Conservation (phyloP, 2,797 vertebrate species). For the Kryptolebias ocellatus region DNA sequence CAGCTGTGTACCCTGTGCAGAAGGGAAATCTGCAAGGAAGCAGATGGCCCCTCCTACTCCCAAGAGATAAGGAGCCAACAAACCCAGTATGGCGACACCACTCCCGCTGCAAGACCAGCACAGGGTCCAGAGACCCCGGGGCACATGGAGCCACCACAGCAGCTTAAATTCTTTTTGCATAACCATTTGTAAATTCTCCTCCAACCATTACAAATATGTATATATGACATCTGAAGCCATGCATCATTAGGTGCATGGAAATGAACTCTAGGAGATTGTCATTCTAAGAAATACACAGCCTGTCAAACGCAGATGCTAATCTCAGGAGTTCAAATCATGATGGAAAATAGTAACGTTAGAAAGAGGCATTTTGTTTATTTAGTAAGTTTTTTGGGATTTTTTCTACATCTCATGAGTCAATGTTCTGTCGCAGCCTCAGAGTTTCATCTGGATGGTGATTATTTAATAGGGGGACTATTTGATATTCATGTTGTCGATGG, state of each 20-base stretch:
- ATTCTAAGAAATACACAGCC: slow-evolving; percentile 6
- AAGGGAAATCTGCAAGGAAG: too few relatives aligned
- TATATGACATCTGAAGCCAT: neutral
- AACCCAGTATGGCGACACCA: too few relatives aligned
- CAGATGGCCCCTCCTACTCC: too few relatives aligned
- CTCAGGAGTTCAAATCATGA: neutral
- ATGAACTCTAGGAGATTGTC: slow-evolving; percentile 10
- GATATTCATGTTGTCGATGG: slow-evolving; percentile 52
- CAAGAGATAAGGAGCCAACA: too few relatives aligned
- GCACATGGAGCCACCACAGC: too few relatives aligned
- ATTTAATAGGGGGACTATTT: slow-evolving; percentile 76
- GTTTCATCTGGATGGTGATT: slow-evolving; percentile 72
- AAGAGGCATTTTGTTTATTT: slow-evolving; percentile 40
- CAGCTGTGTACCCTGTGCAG: too few relatives aligned
- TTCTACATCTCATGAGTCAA: slow-evolving; percentile 2
- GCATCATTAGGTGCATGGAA: slow-evolving; percentile 29
- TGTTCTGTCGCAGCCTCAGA: slow-evolving; percentile 41
- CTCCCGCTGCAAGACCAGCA: too few relatives aligned
- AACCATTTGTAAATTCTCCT: slow-evolving; percentile 54
- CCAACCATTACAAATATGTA: neutral
- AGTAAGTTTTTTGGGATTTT: slow-evolving; percentile 32
- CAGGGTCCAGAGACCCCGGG: too few relatives aligned
- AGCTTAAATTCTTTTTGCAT: slow-evolving; percentile 46
- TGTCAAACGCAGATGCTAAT: neutral
- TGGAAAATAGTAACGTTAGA: neutral